Percentiles rank a stretch among this genome's conserved stretches.
phyloP scores from a whole-genome alignment of 1,140 invertebrate genomes.

The Amphibalanus amphitrite region DNA sequence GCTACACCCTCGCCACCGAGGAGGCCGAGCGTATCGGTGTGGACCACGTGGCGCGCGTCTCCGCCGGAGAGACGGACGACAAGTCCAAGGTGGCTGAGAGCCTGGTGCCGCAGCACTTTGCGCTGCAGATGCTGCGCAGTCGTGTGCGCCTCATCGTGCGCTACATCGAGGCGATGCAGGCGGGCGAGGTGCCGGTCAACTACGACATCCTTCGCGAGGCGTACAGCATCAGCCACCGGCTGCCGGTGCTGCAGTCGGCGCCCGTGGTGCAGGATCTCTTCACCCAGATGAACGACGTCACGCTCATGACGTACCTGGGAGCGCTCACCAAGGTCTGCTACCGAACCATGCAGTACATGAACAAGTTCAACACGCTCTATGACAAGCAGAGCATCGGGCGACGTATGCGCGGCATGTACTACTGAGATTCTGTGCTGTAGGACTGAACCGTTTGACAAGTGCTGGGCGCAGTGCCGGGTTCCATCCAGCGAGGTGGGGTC shows the following conservation, averaged over 20 bases:
- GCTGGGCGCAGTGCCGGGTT: no score
- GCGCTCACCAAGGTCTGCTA: constrained; percentile 93
- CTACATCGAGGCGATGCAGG: constrained; percentile 76
- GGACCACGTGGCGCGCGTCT: constrained; percentile 90
- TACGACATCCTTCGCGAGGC: constrained; percentile 84
- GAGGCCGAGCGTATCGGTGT: constrained; percentile 95
- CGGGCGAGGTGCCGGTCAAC: constrained; percentile 63
- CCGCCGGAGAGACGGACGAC: constrained; percentile 71
- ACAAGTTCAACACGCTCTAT: constrained; percentile 88
- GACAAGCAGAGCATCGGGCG: constrained; percentile 80
- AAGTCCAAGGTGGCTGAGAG: constrained; percentile 88
- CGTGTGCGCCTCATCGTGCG: constrained; percentile 76
- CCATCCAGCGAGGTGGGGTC: no score
- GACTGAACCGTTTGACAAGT: no score
- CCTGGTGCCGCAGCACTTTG: constrained; percentile 80
- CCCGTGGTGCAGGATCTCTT: constrained; percentile 86
- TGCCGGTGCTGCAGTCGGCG: constrained; percentile 78
- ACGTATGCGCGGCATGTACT: constrained; percentile 83
- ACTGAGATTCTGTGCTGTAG: no score
- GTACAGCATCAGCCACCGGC: constrained; percentile 71
- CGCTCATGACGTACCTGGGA: constrained; percentile 86
- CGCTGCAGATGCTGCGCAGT: constrained; percentile 92
- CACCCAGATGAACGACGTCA: constrained; percentile 84
- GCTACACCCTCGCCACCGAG: constrained; percentile 88
- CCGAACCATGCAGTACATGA: constrained; percentile 90